Percentiles rank a stretch among this genome's conserved stretches.
Evolutionary conservation across 2,797 vertebrate species (phyloP).

Genomic region (Meda fulgida): DNA sequence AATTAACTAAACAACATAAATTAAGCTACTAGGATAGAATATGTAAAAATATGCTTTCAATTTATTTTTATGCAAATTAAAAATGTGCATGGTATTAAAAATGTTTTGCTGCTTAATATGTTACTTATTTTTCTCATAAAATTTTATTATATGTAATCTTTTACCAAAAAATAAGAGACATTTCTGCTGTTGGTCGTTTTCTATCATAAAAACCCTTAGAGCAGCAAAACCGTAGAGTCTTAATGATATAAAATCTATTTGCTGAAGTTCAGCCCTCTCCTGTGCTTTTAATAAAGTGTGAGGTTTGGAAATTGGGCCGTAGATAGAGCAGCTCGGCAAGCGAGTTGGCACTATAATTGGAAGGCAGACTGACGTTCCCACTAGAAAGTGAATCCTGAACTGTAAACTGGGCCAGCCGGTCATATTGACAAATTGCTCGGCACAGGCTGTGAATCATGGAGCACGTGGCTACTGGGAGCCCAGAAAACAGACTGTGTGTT

Average conservation of each 20-base stretch:
- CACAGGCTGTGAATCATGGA: slow-evolving; percentile 49
- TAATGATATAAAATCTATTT: not conserved
- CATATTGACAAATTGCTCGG: slow-evolving; percentile 57
- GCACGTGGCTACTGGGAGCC: slow-evolving; percentile 26
- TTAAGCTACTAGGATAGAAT: not conserved
- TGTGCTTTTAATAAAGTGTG: slow-evolving; percentile 23
- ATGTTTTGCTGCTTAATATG: not conserved
- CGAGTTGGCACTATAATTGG: slow-evolving; percentile 49
- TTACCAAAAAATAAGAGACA: not conserved
- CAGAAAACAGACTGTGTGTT: slow-evolving; percentile 4
- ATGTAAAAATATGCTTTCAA: not conserved
- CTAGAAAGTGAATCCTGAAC: slow-evolving; percentile 39
- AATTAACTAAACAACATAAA: not conserved
- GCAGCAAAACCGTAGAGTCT: not conserved
- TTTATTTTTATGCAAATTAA: not conserved
- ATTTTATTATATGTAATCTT: not conserved
- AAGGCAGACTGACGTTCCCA: slow-evolving; percentile 30
- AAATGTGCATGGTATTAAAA: no score
- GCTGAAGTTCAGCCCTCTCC: not conserved
- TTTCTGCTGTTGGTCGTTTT: not conserved
- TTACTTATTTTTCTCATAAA: not conserved
- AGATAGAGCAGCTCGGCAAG: slow-evolving; percentile 23
- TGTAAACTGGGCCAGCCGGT: slow-evolving; percentile 57
- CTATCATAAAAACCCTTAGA: slow-evolving; percentile 1
- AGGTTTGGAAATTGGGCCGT: slow-evolving; percentile 45